Conservation (phyloP, 2,113 vertebrate genomes). For the Pleuronectes platessa region DNA sequence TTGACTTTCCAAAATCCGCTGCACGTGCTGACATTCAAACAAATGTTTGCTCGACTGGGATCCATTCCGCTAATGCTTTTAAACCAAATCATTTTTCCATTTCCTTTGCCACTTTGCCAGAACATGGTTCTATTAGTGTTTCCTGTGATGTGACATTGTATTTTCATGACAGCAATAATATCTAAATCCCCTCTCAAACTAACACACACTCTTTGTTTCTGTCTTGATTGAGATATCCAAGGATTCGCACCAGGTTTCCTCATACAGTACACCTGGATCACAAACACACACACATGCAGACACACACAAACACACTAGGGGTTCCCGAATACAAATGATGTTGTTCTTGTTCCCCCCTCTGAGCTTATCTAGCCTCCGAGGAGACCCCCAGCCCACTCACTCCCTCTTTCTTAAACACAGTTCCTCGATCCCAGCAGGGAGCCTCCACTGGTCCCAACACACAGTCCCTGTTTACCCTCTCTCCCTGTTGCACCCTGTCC, state of each 20-base stretch:
- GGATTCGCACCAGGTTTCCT: not conserved
- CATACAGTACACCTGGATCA: conserved; percentile 3
- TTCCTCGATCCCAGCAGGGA: conserved; percentile 48
- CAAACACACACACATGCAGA: conserved; percentile 13
- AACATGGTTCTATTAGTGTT: conserved; percentile 6
- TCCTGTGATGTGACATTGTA: not conserved
- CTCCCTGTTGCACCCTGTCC: conserved; percentile 44
- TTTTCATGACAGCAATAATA: not conserved
- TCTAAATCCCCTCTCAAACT: not conserved
- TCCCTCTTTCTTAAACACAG: conserved; percentile 42
- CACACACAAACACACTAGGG: conserved; percentile 43
- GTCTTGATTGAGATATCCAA: not conserved
- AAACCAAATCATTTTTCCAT: not conserved
- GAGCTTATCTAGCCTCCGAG: conserved; percentile 56
- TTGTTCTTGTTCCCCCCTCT: conserved; percentile 36
- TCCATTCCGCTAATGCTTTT: conserved; percentile 10
- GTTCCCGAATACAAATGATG: conserved; percentile 36
- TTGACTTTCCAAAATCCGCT: conserved; percentile 14
- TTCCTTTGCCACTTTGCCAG: not conserved
- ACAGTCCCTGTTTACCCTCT: conserved; percentile 42
- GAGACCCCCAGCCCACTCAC: conserved; percentile 46
- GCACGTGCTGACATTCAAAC: conserved; percentile 23
- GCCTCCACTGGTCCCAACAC: conserved; percentile 33
- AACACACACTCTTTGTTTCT: not conserved
- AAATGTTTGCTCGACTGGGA: not conserved